phyloP scores from a whole-genome alignment of 2,113 vertebrate genomes.

The Steatornis caripensis region DNA sequence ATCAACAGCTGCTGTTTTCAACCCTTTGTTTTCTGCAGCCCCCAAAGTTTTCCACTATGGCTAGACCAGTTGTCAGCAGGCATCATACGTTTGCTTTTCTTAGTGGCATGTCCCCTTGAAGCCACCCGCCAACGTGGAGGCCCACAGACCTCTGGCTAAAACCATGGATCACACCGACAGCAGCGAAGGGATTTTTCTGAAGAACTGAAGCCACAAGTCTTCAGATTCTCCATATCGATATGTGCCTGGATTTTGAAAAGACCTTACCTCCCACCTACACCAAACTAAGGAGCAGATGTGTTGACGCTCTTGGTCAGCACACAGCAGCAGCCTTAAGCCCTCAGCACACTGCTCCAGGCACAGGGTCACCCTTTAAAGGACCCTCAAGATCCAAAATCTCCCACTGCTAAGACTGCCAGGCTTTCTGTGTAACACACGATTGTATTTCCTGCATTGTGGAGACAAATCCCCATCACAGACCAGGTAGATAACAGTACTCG shows the following conservation, averaged over 20 bases:
- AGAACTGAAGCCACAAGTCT: neutral
- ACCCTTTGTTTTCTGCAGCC: neutral
- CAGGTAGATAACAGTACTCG: neutral
- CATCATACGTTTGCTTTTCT: neutral
- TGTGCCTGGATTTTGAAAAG: neutral
- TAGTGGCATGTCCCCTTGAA: neutral
- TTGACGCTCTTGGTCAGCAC: neutral
- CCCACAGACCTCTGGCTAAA: neutral
- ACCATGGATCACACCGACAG: neutral
- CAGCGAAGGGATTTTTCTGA: neutral
- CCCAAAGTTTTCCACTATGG: neutral
- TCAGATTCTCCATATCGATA: neutral
- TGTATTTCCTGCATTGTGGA: neutral
- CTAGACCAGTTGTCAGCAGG: neutral
- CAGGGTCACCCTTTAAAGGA: neutral
- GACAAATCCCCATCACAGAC: neutral
- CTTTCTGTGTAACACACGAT: neutral
- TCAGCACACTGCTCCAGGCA: neutral
- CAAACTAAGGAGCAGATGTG: neutral
- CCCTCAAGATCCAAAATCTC: neutral
- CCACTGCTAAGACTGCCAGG: neutral
- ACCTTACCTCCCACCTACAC: neutral
- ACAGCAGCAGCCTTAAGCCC: neutral
- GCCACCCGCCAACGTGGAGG: neutral
- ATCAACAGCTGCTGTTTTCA: neutral